Evolutionary conservation across 2,888 invertebrate species (phyloP), one percentile per base, ranked within the genome.

Genomic region (Phymatocera aterrima): DNA sequence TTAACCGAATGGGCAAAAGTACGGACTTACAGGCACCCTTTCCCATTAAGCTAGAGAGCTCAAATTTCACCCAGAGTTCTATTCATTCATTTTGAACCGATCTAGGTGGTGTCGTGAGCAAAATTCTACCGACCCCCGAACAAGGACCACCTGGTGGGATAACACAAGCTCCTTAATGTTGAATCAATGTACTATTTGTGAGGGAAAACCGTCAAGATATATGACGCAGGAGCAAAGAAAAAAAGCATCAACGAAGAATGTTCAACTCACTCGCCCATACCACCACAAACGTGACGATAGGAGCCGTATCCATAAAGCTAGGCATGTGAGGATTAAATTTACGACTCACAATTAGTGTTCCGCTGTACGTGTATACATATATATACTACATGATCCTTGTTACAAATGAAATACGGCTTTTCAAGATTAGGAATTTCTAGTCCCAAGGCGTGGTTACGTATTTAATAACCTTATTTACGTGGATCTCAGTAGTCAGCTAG

Each of bases 351-450:
- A 43, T 64, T 37, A n/a, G 34, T 37, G n/a, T 51, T 51, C 12
- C n/a, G 4, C 15, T 4, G 28, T n/a, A 46, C n/a, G n/a, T 31
- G 3, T 15, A 3, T 12, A 34, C 15, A 37, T 43, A 28, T 15
- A n/a, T 68, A 46, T 46, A 68, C 24, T 8, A 72, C 72, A 51
- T 65, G 12, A 72, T 72, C 72, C n/a, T n/a, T n/a, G n/a, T n/a
- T n/a, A 21, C 18, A 72, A 72, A 51, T 51, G 51, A 34, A 72
- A 72, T 72, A 72, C 72, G 51, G 34, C 72, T 4, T 48, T 68
- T 72, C 51, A 3, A 72, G 72, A 72, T 72, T 72, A 48, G 31
- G 34, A 31, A 34, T 51, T 51, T 10, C 28, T 72, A 68, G 68
- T 43, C 24, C 46, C 15, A 12, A 28, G 65, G 40, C 8, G 28